phyloP scores from a whole-genome alignment of 2,888 invertebrate species.

The Acanthosepion lycidas region DNA sequence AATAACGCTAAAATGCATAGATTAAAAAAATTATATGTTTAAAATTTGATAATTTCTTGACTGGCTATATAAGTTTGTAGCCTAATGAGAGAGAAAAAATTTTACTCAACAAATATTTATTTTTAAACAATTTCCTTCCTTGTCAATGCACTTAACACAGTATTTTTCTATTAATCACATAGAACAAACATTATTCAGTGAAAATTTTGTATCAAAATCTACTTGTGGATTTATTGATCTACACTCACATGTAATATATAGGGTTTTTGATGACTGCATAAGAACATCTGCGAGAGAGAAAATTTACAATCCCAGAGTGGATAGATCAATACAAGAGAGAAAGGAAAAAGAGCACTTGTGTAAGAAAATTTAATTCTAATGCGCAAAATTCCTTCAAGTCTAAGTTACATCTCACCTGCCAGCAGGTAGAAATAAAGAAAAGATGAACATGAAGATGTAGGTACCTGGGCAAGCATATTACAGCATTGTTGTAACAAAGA shows the following conservation, averaged over 20 bases:
- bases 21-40: neutral
- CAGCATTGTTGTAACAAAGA: constrained; percentile 92
- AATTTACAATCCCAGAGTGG: too few relatives aligned
- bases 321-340: too few relatives aligned
- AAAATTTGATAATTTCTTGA: neutral
- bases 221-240: too few relatives aligned
- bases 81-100: too few relatives aligned
- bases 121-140: too few relatives aligned
- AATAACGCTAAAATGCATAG: neutral
- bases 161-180: too few relatives aligned
- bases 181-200: too few relatives aligned
- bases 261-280: neutral
- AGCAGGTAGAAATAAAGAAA: neutral
- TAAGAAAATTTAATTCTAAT: neutral
- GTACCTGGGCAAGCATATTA: constrained; percentile 83
- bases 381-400: neutral
- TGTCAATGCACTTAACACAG: too few relatives aligned
- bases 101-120: too few relatives aligned
- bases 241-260: neutral
- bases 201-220: too few relatives aligned
- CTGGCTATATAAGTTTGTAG: too few relatives aligned
- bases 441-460: neutral
- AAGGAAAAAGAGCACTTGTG: too few relatives aligned
- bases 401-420: neutral
- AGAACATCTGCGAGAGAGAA: neutral